Conservation (phyloP, 2,888 invertebrate species). For the Frankliniella intonsa region DNA sequence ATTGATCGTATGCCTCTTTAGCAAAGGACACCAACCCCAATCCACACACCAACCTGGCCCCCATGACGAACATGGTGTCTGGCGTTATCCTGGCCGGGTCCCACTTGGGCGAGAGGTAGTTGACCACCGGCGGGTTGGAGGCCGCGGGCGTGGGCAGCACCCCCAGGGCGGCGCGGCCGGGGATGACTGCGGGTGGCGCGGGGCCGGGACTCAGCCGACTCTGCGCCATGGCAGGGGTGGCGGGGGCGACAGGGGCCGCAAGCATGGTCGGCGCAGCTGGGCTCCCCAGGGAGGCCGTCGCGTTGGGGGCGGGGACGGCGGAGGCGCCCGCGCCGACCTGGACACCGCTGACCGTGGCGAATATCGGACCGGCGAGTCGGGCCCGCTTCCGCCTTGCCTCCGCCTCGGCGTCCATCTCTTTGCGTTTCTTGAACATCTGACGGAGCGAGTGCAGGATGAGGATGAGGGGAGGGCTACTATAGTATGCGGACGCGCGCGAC, state of each 20-base stretch:
- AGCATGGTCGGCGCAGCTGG: too few relatives aligned
- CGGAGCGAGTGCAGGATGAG: too few relatives aligned
- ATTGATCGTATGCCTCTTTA: too few relatives aligned
- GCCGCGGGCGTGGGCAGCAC: constrained; percentile 38
- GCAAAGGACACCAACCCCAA: too few relatives aligned
- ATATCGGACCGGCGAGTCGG: background rate
- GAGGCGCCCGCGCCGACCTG: constrained; percentile 33
- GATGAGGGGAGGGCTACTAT: too few relatives aligned
- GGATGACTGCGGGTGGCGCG: background rate
- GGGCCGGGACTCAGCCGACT: background rate
- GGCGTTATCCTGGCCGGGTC: constrained; percentile 65
- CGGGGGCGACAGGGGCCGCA: background rate
- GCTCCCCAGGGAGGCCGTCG: too few relatives aligned
- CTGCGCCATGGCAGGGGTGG: background rate
- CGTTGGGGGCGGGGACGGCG: too few relatives aligned
- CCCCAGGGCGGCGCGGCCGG: background rate
- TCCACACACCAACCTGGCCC: constrained; percentile 53
- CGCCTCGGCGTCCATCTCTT: constrained; percentile 63
- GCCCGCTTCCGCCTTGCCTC: constrained; percentile 49
- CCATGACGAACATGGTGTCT: constrained; percentile 75
- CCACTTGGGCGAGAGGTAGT: constrained; percentile 55
- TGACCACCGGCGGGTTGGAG: constrained; percentile 48
- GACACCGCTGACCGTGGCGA: constrained; percentile 46
- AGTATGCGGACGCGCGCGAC: background rate
- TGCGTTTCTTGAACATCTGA: constrained; percentile 57